phyloP scores from a whole-genome alignment of 2,113 vertebrate species.

The Fulica atra region DNA sequence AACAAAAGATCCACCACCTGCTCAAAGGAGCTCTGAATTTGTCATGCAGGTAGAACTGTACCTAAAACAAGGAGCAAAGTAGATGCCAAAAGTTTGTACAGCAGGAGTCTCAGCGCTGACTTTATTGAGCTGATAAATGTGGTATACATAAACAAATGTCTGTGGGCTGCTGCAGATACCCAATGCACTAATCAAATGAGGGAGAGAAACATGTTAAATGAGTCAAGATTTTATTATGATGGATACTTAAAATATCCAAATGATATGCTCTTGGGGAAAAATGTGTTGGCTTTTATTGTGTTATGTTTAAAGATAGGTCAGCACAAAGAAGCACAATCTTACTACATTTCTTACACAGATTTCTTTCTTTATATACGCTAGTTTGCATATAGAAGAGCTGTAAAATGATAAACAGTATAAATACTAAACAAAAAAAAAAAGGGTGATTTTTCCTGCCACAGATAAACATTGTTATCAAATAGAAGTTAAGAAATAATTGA shows the following conservation, averaged over 20 bases:
- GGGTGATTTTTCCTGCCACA: constrained; percentile 25
- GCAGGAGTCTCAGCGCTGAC: neutral
- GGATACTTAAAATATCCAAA: neutral
- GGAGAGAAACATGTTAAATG: neutral
- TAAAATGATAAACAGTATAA: constrained; percentile 26
- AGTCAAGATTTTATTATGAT: neutral
- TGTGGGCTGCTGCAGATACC: neutral
- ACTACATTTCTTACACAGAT: constrained; percentile 9
- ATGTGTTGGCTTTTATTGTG: neutral
- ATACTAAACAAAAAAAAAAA: constrained; percentile 15
- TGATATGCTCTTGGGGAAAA: neutral
- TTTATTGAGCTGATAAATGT: neutral
- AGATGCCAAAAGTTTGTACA: neutral
- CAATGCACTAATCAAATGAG: neutral
- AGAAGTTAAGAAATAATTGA: constrained; percentile 27
- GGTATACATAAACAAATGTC: neutral
- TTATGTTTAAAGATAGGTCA: neutral
- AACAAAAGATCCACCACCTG: neutral
- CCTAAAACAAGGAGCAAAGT: neutral
- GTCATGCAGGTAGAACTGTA: neutral
- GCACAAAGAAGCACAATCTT: neutral
- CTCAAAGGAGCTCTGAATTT: neutral
- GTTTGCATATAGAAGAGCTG: constrained; percentile 19
- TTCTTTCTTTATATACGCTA: neutral
- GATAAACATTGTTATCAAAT: constrained; percentile 43